Evolutionary conservation across 2,113 vertebrate genomes (phyloP).

Genomic region (Erythrolamprus reginae): DNA sequence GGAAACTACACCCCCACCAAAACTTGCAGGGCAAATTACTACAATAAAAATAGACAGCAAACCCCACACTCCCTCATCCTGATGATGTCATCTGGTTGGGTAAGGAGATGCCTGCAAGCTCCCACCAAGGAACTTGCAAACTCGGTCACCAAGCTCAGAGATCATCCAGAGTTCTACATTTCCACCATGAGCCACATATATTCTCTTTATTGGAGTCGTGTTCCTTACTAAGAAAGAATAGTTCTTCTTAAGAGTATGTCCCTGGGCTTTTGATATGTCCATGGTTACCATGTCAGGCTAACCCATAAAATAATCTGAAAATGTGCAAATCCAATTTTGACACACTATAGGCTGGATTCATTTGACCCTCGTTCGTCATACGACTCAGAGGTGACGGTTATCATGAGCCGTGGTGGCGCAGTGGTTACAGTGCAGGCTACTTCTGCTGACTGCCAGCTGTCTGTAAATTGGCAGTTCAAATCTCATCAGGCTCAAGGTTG

Average conservation of each 20-base stretch:
- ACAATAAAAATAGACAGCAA: not conserved
- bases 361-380: no score
- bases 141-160: not conserved
- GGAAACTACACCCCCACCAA: not conserved
- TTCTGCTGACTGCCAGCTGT: no score
- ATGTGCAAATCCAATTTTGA: no score
- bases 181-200: not conserved
- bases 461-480: no score
- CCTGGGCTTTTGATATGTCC: not conserved
- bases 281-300: not conserved
- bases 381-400: no score
- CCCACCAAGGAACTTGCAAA: not conserved
- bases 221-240: not conserved
- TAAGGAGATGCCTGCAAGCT: not conserved
- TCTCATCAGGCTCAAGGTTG: no score
- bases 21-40: not conserved
- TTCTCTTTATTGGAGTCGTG: not conserved
- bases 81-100: not conserved
- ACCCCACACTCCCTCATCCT: not conserved
- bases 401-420: no score
- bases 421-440: no score
- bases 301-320: no score
- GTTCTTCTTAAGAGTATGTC: not conserved
- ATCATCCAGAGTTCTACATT: not conserved
- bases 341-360: no score